These are phyloP conservation scores for Grus americana DNA, from an alignment of 2,113 vertebrate genomes.

Conservation along the genomic window DNA sequence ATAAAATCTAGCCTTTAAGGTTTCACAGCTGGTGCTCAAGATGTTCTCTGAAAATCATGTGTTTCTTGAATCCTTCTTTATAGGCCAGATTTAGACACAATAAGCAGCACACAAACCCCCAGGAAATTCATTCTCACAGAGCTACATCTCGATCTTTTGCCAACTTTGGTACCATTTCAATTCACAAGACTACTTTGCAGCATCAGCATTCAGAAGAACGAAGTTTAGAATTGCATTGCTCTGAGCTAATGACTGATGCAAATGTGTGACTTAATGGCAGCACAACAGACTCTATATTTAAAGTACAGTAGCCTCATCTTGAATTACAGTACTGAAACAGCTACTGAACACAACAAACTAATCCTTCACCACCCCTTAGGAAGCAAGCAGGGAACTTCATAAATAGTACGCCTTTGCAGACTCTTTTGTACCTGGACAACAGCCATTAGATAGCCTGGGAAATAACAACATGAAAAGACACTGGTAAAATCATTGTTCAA, in stretches of 20 bases:
- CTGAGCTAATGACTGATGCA: background rate
- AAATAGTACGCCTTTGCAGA: background rate
- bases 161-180: background rate
- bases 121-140: background rate
- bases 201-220: background rate
- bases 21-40: background rate
- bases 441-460: background rate
- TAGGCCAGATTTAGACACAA: background rate
- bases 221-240: background rate
- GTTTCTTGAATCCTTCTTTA: background rate
- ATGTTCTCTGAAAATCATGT: background rate
- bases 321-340: background rate
- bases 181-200: background rate
- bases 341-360: background rate
- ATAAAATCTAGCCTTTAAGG: background rate
- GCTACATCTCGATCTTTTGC: background rate
- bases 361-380: background rate
- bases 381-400: background rate
- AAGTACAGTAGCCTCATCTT: background rate
- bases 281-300: background rate
- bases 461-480: background rate
- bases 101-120: background rate
- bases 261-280: background rate
- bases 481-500: fast-evolving
- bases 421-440: background rate